phyloP scores from a whole-genome alignment of 2,888 invertebrate species.

The Hemicrepidius hirtus region DNA sequence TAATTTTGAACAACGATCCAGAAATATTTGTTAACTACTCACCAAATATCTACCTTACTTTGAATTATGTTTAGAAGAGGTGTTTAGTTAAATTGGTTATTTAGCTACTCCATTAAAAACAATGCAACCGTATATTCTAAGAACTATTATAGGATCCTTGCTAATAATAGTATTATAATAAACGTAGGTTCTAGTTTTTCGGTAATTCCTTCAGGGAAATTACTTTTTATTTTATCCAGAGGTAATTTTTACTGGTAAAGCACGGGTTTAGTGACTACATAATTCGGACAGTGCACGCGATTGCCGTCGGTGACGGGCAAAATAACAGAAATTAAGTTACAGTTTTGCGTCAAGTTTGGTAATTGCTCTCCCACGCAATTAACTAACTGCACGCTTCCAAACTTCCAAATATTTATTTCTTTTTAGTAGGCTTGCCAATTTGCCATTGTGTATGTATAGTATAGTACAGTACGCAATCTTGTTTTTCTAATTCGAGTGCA shows the following conservation, averaged over 20 bases:
- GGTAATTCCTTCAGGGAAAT: not conserved
- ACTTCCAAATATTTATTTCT: slow-evolving; percentile 9
- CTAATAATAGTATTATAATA: not conserved
- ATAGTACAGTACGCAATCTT: no score
- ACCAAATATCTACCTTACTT: no score
- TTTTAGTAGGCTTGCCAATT: no score
- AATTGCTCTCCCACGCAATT: slow-evolving; percentile 61
- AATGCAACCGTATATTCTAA: no score
- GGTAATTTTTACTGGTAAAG: slow-evolving; percentile 39
- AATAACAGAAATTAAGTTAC: slow-evolving; percentile 57
- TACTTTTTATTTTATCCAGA: slow-evolving; percentile 2
- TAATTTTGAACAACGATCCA: no score
- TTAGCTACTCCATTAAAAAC: not conserved
- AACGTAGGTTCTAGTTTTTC: not conserved
- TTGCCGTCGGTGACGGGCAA: slow-evolving; percentile 56
- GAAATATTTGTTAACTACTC: no score
- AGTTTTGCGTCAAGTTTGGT: slow-evolving; percentile 53
- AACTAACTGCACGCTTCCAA: slow-evolving; percentile 54
- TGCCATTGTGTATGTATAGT: not conserved
- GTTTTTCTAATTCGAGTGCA: slow-evolving; percentile 2
- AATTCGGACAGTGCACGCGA: slow-evolving; percentile 58
- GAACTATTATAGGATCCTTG: not conserved
- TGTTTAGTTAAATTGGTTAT: no score
- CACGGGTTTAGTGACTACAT: slow-evolving; percentile 46
- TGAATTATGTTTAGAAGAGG: no score